Base-by-base conservation (phyloP, 2,888 invertebrate species). In the Parthenolecanium corni region DNA sequence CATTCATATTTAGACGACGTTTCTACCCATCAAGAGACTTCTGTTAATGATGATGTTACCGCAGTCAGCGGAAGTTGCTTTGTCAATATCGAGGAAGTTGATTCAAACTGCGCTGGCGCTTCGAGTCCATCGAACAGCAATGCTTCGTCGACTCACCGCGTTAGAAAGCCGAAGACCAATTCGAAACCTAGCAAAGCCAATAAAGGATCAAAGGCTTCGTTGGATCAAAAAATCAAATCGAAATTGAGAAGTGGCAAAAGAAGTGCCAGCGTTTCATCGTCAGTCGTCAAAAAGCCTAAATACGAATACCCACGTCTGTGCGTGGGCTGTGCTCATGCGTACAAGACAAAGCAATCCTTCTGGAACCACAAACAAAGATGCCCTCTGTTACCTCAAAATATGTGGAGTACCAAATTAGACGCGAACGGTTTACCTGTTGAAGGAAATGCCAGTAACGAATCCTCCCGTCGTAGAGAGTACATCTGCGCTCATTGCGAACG, bases 291-390 rank as follows among this genome's bases (percentile, higher is more conserved):
- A 23, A 58, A 58, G 16, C 51, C 49, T 2, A 58, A 58, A 58
- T 58, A 36, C 36, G 58, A 58, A 49, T 58, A 58, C 9, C 58
- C 58, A 1, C 58, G 58, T 49, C 36, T 58, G 31, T 58, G 58
- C 36, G 20, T 36, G 9, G 58, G 58, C 18, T 58, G 58, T 20
- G 58, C 49, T 6, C 58, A 58, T 38, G 58, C 58, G 25, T 58
- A 58, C 23, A 58, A 58, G 49, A 58, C 58, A 21, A 58, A 58
- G 16, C 58, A 58, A 23, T 58, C 58, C 5, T 58, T 58, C 36
- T 58, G 58, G 58, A 58, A 58, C 23, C 58, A 58, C 20, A 58
- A 58, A 36, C 58, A 58, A 21, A 47, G 58, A 2, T 58, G 58
- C 47, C 18, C 51, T 9, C 47, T 58, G 58, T 58, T 58, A 58